Conservation (phyloP, 2,888 invertebrate species). For the Tinea trinotella region DNA sequence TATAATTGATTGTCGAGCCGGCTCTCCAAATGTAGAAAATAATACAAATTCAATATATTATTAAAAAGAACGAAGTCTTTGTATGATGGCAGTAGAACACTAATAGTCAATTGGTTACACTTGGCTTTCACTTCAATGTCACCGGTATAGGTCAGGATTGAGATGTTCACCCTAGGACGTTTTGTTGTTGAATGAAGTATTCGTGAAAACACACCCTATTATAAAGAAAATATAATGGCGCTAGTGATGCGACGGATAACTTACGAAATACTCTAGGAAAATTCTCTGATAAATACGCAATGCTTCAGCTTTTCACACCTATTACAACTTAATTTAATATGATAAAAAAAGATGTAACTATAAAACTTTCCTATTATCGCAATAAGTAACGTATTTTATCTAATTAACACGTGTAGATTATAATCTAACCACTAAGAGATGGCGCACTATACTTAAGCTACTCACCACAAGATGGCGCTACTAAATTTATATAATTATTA, state of each 20-base stretch:
- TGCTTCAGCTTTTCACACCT: background rate
- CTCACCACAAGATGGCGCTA: slow-evolving; percentile 5
- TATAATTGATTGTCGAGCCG: background rate
- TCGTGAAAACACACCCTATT: slow-evolving; percentile 67
- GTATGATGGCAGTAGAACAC: background rate
- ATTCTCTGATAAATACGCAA: background rate
- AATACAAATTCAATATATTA: background rate
- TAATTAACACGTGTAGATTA: background rate
- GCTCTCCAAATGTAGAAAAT: background rate
- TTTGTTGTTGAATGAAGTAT: slow-evolving; percentile 66
- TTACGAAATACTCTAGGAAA: slow-evolving; percentile 29
- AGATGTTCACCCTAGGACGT: slow-evolving; percentile 66
- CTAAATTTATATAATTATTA: too few species aligned
- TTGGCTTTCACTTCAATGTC: slow-evolving; percentile 65
- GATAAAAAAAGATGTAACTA: background rate
- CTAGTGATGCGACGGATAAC: slow-evolving; percentile 46
- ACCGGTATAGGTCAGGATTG: slow-evolving; percentile 43
- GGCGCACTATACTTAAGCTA: background rate
- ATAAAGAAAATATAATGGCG: slow-evolving; percentile 68
- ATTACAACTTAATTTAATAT: slow-evolving; percentile 5
- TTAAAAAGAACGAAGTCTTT: background rate
- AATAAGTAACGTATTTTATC: background rate
- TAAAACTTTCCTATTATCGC: slow-evolving; percentile 1
- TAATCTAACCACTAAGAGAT: background rate
- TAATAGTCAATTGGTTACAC: background rate